These are phyloP conservation scores for Brachypalpus laphriformis DNA, from an alignment of 2,888 invertebrate genomes.

Conservation along the genomic window DNA sequence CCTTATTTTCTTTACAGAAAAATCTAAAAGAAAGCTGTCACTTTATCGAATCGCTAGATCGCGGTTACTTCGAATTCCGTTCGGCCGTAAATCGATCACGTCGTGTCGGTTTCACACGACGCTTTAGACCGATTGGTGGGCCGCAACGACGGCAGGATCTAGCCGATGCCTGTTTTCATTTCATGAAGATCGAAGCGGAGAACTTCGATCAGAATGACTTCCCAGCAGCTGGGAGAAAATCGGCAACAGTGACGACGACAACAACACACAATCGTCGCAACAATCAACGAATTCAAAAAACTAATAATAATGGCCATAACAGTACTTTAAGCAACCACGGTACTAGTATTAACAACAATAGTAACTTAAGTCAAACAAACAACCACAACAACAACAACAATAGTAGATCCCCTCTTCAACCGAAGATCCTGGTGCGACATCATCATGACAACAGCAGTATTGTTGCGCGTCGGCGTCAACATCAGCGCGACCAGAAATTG, in stretches of 20 bases:
- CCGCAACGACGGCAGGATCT: conserved; percentile 75
- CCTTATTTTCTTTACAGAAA: conserved; percentile 76
- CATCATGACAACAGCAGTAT: conserved; percentile 78
- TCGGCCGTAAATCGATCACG: conserved; percentile 78
- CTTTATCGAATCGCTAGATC: conserved; percentile 79
- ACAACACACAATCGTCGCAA: conserved; percentile 74
- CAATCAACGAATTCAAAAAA: conserved; percentile 66
- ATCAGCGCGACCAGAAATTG: conserved; percentile 76
- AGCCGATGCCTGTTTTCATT: conserved; percentile 78
- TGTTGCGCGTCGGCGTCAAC: conserved; percentile 75
- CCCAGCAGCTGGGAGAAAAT: conserved; percentile 31
- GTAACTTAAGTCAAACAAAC: conserved; percentile 66
- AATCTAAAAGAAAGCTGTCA: conserved; percentile 79
- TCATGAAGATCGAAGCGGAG: conserved; percentile 77
- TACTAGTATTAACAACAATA: conserved; percentile 74
- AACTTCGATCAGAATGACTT: conserved; percentile 73
- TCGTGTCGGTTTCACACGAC: conserved; percentile 79
- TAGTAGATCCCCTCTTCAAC: conserved; percentile 56
- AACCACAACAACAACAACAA: conserved; percentile 38
- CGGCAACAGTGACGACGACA: conserved; percentile 51
- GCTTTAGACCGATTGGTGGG: conserved; percentile 77
- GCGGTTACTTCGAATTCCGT: conserved; percentile 78
- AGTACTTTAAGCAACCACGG: conserved; percentile 55
- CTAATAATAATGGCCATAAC: conserved; percentile 63
- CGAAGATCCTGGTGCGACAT: conserved; percentile 77